Conservation (phyloP, 2,888 invertebrate species). For the Caenorhabditis sulstoni region DNA sequence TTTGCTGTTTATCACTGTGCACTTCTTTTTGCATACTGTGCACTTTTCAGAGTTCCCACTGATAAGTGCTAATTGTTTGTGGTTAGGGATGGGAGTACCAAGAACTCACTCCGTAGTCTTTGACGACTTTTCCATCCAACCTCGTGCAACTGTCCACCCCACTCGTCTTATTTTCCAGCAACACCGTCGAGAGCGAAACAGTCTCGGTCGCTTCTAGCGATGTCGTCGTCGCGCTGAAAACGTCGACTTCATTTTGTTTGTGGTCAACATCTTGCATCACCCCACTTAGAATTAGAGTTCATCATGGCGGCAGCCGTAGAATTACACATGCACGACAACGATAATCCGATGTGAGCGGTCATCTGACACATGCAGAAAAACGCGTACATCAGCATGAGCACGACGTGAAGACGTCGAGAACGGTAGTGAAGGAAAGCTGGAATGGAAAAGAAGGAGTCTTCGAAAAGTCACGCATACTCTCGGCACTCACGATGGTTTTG, state of each 20-base stretch:
- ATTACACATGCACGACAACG: slow-evolving; percentile 73
- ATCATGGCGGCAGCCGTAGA: slow-evolving; percentile 68
- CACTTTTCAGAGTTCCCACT: too few relatives aligned
- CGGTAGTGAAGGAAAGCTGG: slow-evolving; percentile 61
- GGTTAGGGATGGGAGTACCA: background rate
- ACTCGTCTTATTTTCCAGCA: background rate
- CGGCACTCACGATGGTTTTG: slow-evolving; percentile 40
- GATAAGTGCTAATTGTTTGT: too few relatives aligned
- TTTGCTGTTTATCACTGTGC: too few relatives aligned
- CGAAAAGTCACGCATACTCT: background rate
- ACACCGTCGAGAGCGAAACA: slow-evolving; percentile 1
- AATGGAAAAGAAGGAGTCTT: background rate
- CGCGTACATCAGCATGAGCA: slow-evolving; percentile 69
- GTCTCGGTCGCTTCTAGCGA: background rate
- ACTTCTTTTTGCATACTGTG: too few relatives aligned
- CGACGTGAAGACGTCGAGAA: slow-evolving; percentile 69
- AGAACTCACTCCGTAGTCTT: slow-evolving; percentile 51
- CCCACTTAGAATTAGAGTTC: slow-evolving; percentile 13
- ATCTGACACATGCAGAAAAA: slow-evolving; percentile 69
- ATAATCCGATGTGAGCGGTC: slow-evolving; percentile 70
- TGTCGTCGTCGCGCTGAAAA: slow-evolving; percentile 13
- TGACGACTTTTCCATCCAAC: slow-evolving; percentile 44
- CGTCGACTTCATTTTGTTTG: background rate
- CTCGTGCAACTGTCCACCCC: slow-evolving; percentile 29
- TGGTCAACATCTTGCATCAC: background rate